Evolutionary conservation across 2,797 vertebrate genomes (phyloP).

Genomic region (Enteromius mattozi): DNA sequence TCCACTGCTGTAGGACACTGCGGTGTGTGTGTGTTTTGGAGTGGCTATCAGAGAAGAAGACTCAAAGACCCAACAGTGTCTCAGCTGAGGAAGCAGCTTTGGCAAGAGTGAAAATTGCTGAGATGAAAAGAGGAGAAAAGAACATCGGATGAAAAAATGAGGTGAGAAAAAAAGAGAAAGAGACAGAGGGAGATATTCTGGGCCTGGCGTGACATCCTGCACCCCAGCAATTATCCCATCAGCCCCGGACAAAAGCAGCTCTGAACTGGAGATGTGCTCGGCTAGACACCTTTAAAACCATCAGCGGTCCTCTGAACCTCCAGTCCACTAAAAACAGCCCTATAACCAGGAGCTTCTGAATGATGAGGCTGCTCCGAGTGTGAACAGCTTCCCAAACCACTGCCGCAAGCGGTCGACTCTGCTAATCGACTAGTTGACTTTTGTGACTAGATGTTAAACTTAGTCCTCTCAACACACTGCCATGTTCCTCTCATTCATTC

Average conservation of each 20-base stretch:
- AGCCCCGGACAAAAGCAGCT: neutral
- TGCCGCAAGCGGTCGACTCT: neutral
- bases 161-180: neutral
- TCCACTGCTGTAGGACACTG: neutral
- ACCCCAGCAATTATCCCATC: constrained; percentile 25
- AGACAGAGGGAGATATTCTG: constrained; percentile 2
- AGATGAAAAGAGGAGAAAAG: neutral
- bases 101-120: constrained; percentile 11
- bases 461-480: neutral
- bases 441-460: neutral
- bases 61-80: neutral
- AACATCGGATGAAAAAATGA: neutral
- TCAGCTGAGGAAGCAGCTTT: constrained; percentile 3
- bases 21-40: neutral
- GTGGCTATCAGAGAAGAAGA: neutral
- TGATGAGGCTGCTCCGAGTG: neutral
- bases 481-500: neutral
- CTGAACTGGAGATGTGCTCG: neutral
- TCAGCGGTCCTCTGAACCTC: neutral
- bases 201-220: neutral
- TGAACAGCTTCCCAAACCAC: neutral
- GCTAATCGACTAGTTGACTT: neutral
- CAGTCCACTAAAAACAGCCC: neutral
- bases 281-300: neutral
- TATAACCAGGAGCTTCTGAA: neutral